Percentiles rank a stretch among this genome's conserved stretches.
These are phyloP conservation scores for Trichoplusia ni DNA, from an alignment of 1,140 invertebrate genomes.

Conservation along the genomic window DNA sequence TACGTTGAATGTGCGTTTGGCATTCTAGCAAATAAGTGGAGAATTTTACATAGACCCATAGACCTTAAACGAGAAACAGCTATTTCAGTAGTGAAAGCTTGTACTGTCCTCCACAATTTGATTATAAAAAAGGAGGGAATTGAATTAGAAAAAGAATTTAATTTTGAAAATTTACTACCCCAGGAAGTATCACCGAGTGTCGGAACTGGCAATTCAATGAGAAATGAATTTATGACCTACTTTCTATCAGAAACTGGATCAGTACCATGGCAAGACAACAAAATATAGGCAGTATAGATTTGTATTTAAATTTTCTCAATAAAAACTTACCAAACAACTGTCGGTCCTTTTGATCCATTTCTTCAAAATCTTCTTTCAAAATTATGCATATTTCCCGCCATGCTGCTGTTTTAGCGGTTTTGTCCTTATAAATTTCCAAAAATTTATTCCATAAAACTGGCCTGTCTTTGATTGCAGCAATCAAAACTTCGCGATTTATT, in stretches of 20 bases:
- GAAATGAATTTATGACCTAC: neutral
- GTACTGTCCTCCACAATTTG: conserved; percentile 33
- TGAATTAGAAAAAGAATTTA: neutral
- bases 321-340: conserved; percentile 32
- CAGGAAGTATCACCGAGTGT: neutral
- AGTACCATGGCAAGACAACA: neutral
- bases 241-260: neutral
- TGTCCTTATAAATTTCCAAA: conserved; percentile 34
- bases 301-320: neutral
- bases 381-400: conserved; percentile 34
- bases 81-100: conserved; percentile 39
- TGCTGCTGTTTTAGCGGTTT: conserved; percentile 27
- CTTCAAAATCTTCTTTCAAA: conserved; percentile 36
- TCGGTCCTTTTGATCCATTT: conserved; percentile 32
- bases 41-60: conserved; percentile 59
- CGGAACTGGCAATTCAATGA: neutral
- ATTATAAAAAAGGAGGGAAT: neutral
- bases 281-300: neutral
- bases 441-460: conserved; percentile 37
- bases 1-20: conserved; percentile 62
- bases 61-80: conserved; percentile 41
- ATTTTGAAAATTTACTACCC: neutral
- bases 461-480: conserved; percentile 26
- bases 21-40: conserved; percentile 68
- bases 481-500: conserved; percentile 31